Evolutionary conservation across 2,113 vertebrate genomes (phyloP), one percentile per base, ranked within the genome.

Genomic region (Nibea albiflora): DNA sequence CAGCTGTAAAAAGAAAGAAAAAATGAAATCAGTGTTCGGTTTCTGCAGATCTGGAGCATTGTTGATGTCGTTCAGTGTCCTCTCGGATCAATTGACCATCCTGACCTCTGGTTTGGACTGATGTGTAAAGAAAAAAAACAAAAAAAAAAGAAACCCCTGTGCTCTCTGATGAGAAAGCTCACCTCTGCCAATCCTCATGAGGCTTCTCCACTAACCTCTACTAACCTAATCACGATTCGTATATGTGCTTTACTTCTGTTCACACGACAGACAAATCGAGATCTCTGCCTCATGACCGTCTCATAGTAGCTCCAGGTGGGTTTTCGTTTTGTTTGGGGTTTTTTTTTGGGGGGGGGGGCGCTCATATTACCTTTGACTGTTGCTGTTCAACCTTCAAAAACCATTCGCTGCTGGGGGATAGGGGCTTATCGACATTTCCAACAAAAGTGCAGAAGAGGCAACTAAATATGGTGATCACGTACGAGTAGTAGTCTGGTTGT

Each of bases 381-480:
- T 80, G 86, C 88, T 90, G 90, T 92, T 89, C 62, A 76, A 90
- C 73, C 83, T 89, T 85, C 69, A 73, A 85, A 52, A 90, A 90
- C 79, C 91, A 90, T 89, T 83, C 83, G 89, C 93, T 92, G 90
- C 90, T 91, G 87, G 83, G 85, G 91, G 86, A 78, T 77, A 79
- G 88, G 90, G 93, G 90, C 89, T 91, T 88, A 83, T 82, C 75
- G 65, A 81, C 78, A 76, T 91, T 81, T 85, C 80, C 85, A 76
- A 70, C 77, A 70, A 76, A 83, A 87, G 85, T 87, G 82, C 88
- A 90, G 85, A 85, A 85, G 78, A 90, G 84, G 87, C 89, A 86
- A 91, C 88, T 91, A 70, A 90, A 89, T 88, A 83, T 81, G 88
- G 85, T 87, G 89, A 88, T 80, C 77, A 65, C 72, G 56, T 89